Base-by-base conservation (phyloP, 2,113 vertebrate genomes). In the Etia nguti region DNA sequence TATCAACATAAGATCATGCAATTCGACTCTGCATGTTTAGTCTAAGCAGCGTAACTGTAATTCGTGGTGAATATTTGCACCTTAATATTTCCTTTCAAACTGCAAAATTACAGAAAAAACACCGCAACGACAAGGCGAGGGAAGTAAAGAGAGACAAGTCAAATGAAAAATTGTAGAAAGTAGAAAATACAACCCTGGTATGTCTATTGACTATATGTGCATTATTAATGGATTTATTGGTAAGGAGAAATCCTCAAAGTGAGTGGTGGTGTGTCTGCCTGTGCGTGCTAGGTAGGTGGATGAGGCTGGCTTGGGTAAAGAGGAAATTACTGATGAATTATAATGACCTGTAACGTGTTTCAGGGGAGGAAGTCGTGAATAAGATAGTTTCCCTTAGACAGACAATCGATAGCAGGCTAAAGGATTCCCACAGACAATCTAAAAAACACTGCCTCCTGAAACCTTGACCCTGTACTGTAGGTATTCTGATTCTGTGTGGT, bases 181-280 rank as follows among this genome's bases (percentile, higher is more conserved):
- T 36, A 55, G 68, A 80, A 85, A 90, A 54, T 29, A 56, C 60
- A 82, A n/a, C 56, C 48, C 52, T 55, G 75, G 41, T 65, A 8
- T 83, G 60, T 92, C 80, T 93, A 95, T 86, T 93, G 91, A 97
- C 94, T 88, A 92, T 84, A 83, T 94, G 89, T 91, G 95, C 65
- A 90, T 93, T 96, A 94, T 92, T 82, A 95, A 97, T 81, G 91
- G 92, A 96, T 95, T 95, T 96, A 96, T 95, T 93, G 95, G 93
- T 81, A 83, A 79, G 38, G 95, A 83, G 90, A 83, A 92, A 75
- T 91, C 29, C 55, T 83, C 92, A 79, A 90, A 50, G 84, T 31
- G 22, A 92, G 52, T 88, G 38, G 86, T 59, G 84, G 3, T 86
- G 60, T 80, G 3, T 59, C 85, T 57, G 82, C 84, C 80, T 87